These are phyloP conservation scores for Mungos mungo DNA, from an alignment of 2,113 vertebrate genomes.

Conservation along the genomic window DNA sequence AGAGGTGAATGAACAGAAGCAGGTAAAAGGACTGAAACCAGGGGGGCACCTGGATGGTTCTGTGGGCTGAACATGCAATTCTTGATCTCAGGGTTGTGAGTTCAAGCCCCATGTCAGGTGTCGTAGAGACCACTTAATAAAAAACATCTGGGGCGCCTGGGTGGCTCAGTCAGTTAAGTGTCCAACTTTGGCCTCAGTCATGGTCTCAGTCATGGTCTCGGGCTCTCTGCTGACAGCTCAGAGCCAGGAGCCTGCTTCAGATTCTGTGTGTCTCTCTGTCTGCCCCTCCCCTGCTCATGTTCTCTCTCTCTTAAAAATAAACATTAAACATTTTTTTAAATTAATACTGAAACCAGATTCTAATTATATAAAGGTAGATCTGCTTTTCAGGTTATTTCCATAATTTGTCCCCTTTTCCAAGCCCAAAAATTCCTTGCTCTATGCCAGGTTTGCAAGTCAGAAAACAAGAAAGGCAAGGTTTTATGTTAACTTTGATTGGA, in stretches of 20 bases:
- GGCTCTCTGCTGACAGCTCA: no score
- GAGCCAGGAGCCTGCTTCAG: no score
- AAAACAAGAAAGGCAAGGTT: not conserved
- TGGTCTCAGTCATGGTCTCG: rapidly evolving
- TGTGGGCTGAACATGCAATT: not conserved
- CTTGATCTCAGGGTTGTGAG: not conserved
- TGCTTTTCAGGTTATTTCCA: not conserved
- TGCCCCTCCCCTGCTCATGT: no score
- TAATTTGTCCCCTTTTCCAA: not conserved
- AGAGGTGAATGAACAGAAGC: not conserved
- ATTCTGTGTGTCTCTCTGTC: no score
- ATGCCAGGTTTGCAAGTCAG: not conserved
- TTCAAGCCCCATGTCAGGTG: not conserved
- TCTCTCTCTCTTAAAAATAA: no score
- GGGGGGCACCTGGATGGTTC: not conserved
- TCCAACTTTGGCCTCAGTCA: no score
- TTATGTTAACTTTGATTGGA: not conserved
- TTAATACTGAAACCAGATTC: not conserved
- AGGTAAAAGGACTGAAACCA: not conserved
- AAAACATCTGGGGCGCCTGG: no score
- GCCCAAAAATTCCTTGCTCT: not conserved
- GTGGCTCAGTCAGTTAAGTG: no score
- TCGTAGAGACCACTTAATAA: not conserved
- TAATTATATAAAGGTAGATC: not conserved
- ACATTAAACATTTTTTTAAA: no score